Evolutionary conservation across 2,888 invertebrate species (phyloP).

Genomic region (Platynereis dumerilii): DNA sequence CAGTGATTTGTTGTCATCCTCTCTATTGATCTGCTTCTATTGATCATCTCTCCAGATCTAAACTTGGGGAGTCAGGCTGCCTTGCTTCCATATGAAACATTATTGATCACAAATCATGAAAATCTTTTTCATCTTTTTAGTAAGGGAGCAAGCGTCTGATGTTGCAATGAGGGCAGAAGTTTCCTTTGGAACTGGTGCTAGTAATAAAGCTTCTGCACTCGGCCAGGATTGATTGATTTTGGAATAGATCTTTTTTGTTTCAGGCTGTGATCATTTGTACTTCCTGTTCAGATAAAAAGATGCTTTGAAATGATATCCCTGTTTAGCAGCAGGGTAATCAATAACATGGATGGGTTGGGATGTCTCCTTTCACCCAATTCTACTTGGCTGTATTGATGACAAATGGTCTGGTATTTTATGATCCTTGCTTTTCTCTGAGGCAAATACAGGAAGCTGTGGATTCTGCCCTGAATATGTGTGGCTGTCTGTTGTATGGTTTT

Average conservation of each 20-base stretch:
- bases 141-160: neutral
- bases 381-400: slow-evolving; percentile 20
- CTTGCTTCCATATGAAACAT: slow-evolving; percentile 5
- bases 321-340: slow-evolving; percentile 11
- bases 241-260: slow-evolving; percentile 15
- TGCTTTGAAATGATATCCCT: slow-evolving; percentile 23
- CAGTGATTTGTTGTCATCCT: no score
- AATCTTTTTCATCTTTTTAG: neutral
- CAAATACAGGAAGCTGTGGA: slow-evolving; percentile 23
- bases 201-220: no score
- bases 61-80: neutral
- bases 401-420: slow-evolving; percentile 19
- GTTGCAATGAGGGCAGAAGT: slow-evolving; percentile 7
- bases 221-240: slow-evolving; percentile 1
- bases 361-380: slow-evolving; percentile 12
- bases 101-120: slow-evolving; percentile 7
- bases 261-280: slow-evolving; percentile 24
- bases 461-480: slow-evolving; percentile 19
- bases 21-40: no score
- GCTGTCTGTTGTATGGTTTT: slow-evolving; percentile 17
- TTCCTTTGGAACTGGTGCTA: no score
- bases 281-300: slow-evolving; percentile 23
- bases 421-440: slow-evolving; percentile 11
- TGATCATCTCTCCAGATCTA: no score
- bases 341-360: slow-evolving; percentile 20